Conservation (phyloP, 2,797 vertebrate genomes). For the Mormyrus hasselquistii region DNA sequence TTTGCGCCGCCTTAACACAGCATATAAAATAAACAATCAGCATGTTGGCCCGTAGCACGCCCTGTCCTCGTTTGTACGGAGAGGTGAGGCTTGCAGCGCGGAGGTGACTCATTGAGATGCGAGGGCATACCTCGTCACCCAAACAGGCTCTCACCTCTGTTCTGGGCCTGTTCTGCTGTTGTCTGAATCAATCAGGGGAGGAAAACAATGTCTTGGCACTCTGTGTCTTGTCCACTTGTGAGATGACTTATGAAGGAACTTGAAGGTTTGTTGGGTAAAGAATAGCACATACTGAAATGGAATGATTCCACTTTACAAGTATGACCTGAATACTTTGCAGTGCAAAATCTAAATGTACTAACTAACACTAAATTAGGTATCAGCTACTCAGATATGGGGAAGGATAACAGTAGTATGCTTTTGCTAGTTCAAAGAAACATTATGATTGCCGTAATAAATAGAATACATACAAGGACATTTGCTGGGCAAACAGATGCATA, state of each 20-base stretch:
- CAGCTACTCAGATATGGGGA: not conserved
- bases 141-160: slow-evolving; percentile 54
- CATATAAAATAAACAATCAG: slow-evolving; percentile 16
- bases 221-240: slow-evolving; percentile 56
- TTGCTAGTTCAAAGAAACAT: not conserved
- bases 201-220: slow-evolving; percentile 53
- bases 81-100: not conserved
- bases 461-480: not conserved
- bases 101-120: slow-evolving; percentile 57
- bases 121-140: slow-evolving; percentile 49
- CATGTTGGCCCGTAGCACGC: not conserved
- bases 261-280: slow-evolving; percentile 60
- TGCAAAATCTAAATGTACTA: not conserved
- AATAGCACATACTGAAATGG: slow-evolving; percentile 52
- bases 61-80: not conserved
- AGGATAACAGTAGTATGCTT: not conserved
- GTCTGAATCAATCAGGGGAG: slow-evolving; percentile 62
- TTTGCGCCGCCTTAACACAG: not conserved
- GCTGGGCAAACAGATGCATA: not conserved
- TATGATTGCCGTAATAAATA: not conserved
- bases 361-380: not conserved
- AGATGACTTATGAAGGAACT: slow-evolving; percentile 56
- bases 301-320: slow-evolving; percentile 4
- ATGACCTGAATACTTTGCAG: not conserved
- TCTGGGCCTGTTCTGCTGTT: slow-evolving; percentile 61